Evolutionary conservation across 1,140 invertebrate genomes (phyloP), one percentile per base, ranked within the genome.

Genomic region (Drosophila albomicans): DNA sequence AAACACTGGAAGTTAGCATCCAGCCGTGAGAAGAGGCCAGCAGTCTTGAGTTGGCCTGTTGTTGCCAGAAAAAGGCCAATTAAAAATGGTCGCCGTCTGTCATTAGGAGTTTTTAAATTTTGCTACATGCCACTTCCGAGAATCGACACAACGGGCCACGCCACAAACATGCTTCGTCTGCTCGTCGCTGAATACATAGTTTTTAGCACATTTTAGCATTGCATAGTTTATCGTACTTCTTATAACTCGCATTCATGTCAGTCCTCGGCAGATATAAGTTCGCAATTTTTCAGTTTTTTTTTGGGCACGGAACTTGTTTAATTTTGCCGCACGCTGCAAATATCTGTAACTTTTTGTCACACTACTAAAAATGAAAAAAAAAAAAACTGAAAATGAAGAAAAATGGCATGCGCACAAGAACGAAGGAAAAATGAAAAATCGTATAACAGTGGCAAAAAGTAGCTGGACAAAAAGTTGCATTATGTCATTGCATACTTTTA

Each of bases 241-340:
- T n/a, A n/a, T 82, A 80, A 88, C 84, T 88, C 79, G 84, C n/a
- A 77, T 82, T 87, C 82, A 64, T 75, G 54, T 73, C 77, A 69
- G 79, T n/a, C n/a, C n/a, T n/a, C n/a, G n/a, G n/a, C n/a, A n/a
- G 84, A 82, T 71, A 74, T 88, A 87, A 79, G 88, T 87, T 75
- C 15, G 20, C 51, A 62, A 64, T 64, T 58, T 51, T 52, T 35
- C n/a, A n/a, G 41, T 61, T 61, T 54, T 67, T 51, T 38, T 58
- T 61, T 15, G 41, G 28, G 41, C 62, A 75, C 52, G 74, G 70
- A 87, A 87, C 84, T 87, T 87, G 84, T 87, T 87, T 88, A 87
- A 88, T 87, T 87, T 87, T 84, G n/a, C n/a, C n/a, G n/a, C n/a
- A n/a, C 84, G 80, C 84, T 88, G 84, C 80, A 80, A 88, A n/a